phyloP scores from a whole-genome alignment of 2,888 invertebrate genomes.

The Drosophila mercatorum region DNA sequence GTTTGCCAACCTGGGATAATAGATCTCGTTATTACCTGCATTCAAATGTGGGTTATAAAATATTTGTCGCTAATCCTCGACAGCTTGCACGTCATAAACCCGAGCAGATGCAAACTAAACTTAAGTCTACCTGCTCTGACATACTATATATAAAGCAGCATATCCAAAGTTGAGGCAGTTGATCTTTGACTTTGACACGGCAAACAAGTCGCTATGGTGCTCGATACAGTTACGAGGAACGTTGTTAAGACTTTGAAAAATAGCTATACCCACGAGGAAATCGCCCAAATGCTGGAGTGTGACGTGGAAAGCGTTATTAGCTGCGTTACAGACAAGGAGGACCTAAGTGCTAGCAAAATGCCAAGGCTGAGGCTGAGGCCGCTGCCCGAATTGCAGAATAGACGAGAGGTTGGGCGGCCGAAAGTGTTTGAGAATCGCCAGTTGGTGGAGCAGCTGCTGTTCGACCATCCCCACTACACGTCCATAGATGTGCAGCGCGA shows the following conservation, averaged over 20 bases:
- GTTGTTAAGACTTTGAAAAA: slow-evolving; percentile 44
- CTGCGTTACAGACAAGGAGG: slow-evolving; percentile 32
- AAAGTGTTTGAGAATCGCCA: slow-evolving; percentile 61
- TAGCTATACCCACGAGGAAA: slow-evolving; percentile 48
- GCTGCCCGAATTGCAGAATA: not conserved
- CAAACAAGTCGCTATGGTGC: slow-evolving; percentile 45
- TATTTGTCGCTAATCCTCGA: slow-evolving; percentile 27
- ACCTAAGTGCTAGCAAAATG: not conserved
- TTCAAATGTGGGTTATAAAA: slow-evolving; percentile 8
- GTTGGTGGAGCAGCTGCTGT: slow-evolving; percentile 54
- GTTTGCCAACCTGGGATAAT: not conserved
- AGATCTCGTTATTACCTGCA: not conserved
- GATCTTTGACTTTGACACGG: slow-evolving; percentile 43
- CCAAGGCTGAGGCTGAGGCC: not conserved
- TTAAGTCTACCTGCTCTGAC: slow-evolving; percentile 35
- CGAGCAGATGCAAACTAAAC: not conserved
- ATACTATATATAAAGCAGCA: slow-evolving; percentile 20
- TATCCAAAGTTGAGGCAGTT: slow-evolving; percentile 13
- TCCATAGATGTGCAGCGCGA: slow-evolving; percentile 64
- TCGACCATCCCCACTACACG: slow-evolving; percentile 52
- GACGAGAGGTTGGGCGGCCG: slow-evolving; percentile 61
- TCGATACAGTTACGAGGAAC: slow-evolving; percentile 23
- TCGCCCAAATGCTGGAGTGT: slow-evolving; percentile 63
- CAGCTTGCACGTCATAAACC: slow-evolving; percentile 36
- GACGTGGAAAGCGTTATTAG: slow-evolving; percentile 53